A percentile compares a stretch with the other conserved stretches of the same genome.
These are phyloP conservation scores for Cyaniris semiargus DNA, from an alignment of 2,888 invertebrate species.

Conservation along the genomic window DNA sequence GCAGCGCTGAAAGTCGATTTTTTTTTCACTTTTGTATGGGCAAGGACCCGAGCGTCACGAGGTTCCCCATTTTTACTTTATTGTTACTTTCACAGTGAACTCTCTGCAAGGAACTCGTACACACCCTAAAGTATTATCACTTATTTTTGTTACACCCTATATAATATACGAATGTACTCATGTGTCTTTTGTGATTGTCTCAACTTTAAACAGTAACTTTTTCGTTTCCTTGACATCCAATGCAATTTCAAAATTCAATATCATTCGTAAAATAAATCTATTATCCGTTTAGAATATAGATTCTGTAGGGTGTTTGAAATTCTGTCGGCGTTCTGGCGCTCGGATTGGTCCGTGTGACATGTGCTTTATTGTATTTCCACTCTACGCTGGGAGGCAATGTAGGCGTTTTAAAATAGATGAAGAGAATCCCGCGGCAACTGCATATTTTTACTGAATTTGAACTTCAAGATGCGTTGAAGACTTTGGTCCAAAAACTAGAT, in stretches of 20 bases:
- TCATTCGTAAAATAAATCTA: slow-evolving; percentile 28
- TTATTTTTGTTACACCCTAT: too few species aligned
- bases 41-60: too few species aligned
- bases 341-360: slow-evolving; percentile 51
- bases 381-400: slow-evolving; percentile 30
- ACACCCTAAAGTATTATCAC: too few species aligned
- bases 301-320: slow-evolving; percentile 56
- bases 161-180: too few species aligned
- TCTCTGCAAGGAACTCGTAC: too few species aligned
- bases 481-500: too few species aligned
- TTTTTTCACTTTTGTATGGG: too few species aligned
- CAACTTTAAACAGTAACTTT: background rate
- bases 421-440: background rate
- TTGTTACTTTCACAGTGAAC: too few species aligned
- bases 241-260: slow-evolving; percentile 30
- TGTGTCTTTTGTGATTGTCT: background rate
- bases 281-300: slow-evolving; percentile 42
- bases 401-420: background rate
- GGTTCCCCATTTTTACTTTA: too few species aligned
- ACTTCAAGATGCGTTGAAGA: background rate
- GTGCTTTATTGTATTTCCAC: slow-evolving; percentile 59
- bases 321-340: slow-evolving; percentile 50
- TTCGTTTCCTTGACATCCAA: slow-evolving; percentile 9
- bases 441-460: background rate
- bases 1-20: too few species aligned